Conservation (phyloP, 35 echinoderm and acorn worm genomes). For the Hemicentrotus pulcherrimus region DNA sequence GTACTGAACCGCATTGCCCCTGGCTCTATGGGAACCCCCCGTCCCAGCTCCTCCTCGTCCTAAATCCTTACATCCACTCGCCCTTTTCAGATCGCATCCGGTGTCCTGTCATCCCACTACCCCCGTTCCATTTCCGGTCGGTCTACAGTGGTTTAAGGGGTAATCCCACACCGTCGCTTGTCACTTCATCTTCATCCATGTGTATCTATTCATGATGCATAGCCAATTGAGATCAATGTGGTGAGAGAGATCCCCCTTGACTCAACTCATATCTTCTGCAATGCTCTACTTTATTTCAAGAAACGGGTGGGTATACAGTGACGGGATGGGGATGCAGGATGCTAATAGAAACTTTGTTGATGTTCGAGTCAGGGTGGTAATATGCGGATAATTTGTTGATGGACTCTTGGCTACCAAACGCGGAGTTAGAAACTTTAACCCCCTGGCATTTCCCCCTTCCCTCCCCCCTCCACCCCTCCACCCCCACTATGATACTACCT, state of each 20-base stretch:
- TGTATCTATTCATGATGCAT: conserved; percentile 21
- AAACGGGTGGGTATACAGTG: neutral
- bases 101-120: neutral
- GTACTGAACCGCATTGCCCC: neutral
- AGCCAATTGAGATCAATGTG: neutral
- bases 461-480: neutral
- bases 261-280: neutral
- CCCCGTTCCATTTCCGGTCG: neutral
- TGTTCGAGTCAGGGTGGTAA: neutral
- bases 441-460: neutral
- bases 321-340: no score
- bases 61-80: neutral
- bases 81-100: neutral
- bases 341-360: neutral
- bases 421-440: no score
- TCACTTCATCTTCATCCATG: neutral
- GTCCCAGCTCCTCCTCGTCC: neutral
- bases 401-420: neutral
- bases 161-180: neutral
- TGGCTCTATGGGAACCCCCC: neutral
- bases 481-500: no score
- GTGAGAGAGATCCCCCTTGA: neutral
- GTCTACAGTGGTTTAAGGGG: neutral
- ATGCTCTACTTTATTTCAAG: neutral
- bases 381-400: neutral